Evolutionary conservation across 2,888 invertebrate species (phyloP).

Genomic region (Chirona hameri): DNA sequence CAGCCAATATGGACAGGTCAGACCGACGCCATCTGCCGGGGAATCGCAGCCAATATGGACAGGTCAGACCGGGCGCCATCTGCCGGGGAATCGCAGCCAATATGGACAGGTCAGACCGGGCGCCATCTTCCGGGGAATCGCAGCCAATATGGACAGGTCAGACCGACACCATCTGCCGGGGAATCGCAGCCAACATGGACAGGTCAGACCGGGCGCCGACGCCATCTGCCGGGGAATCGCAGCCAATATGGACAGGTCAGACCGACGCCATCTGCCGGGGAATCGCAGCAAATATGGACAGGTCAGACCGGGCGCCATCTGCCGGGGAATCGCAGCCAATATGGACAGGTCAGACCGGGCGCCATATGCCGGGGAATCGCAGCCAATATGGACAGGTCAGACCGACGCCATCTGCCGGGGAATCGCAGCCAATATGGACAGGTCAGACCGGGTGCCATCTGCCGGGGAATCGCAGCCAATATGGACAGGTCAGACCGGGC

Average conservation of each 20-base stretch:
- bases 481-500: no score
- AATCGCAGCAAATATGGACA: conserved; percentile 67
- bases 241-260: no score
- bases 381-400: no score
- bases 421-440: conserved; percentile 67
- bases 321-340: conserved; percentile 71
- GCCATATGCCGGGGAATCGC: conserved; percentile 72
- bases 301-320: conserved; percentile 67
- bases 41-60: conserved; percentile 70
- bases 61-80: no score
- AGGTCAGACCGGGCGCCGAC: no score
- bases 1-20: no score
- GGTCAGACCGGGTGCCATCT: no score
- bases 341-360: no score
- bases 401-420: conserved; percentile 72
- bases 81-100: conserved; percentile 74
- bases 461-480: conserved; percentile 71
- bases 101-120: no score
- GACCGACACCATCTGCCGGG: conserved; percentile 71
- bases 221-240: conserved; percentile 72
- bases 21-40: conserved; percentile 71
- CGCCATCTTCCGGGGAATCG: conserved; percentile 69
- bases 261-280: conserved; percentile 72
- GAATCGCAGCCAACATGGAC: conserved; percentile 70
- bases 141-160: no score